phyloP scores from a whole-genome alignment of 2,797 vertebrate genomes.

The Crax fasciolata region DNA sequence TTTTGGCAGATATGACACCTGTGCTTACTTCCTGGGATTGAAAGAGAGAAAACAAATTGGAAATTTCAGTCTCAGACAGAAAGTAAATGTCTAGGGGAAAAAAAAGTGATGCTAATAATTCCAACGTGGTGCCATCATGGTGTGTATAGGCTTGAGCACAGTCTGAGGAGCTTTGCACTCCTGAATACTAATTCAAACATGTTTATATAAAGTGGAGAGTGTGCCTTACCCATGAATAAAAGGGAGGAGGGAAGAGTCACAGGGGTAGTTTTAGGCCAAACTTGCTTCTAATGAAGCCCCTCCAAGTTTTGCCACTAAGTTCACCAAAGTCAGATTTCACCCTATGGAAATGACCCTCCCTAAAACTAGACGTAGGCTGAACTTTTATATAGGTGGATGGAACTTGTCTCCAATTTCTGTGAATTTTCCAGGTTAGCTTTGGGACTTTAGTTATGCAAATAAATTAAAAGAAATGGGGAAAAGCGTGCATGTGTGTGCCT shows the following conservation, averaged over 20 bases:
- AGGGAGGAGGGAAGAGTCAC: neutral
- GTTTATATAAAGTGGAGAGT: neutral
- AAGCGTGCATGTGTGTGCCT: neutral
- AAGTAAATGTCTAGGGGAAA: neutral
- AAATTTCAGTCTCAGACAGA: neutral
- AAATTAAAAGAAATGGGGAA: conserved; percentile 51
- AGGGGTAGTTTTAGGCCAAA: neutral
- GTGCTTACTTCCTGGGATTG: neutral
- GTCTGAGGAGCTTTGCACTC: conserved; percentile 2
- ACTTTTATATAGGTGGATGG: neutral
- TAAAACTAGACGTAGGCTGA: neutral
- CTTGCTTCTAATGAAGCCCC: conserved; percentile 20
- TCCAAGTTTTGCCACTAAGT: neutral
- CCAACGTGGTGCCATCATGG: neutral
- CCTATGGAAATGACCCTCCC: neutral
- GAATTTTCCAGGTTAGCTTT: conserved; percentile 35
- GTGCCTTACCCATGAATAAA: conserved; percentile 33
- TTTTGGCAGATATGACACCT: conserved; percentile 14
- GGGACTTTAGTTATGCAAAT: conserved; percentile 66
- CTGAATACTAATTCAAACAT: neutral
- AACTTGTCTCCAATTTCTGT: conserved; percentile 3
- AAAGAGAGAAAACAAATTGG: neutral
- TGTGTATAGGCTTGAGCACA: neutral
- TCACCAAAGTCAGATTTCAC: neutral
- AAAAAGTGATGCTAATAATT: neutral